Evolutionary conservation across 2,113 vertebrate species (phyloP), one percentile per base, ranked within the genome.

Genomic region (Petrocephalus zakoni): DNA sequence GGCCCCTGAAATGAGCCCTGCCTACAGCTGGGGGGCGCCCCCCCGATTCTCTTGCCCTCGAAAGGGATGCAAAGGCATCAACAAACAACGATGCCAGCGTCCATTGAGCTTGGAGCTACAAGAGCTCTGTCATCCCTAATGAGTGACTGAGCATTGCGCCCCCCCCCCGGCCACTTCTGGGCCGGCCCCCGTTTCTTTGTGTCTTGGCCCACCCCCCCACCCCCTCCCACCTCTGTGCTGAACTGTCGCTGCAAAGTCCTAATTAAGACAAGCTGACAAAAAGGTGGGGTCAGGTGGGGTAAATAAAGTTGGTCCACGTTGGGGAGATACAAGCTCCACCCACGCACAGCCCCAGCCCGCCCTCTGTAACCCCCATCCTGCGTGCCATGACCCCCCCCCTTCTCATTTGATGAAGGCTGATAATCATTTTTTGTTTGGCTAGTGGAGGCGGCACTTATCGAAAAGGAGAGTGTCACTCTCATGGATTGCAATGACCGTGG

Each of bases 371-470:
- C 96, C 96, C 95, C 91, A 96, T 97, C 97, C 97, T 97, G 96
- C 97, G 96, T 94, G 95, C 95, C 95, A 95, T 97, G 97, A 98
- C 97, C 97, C 96, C 96, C 97, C 98, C 95, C 96, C 95, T 95
- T 95, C 96, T 94, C 97, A 97, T 97, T 97, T 98, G 97, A 98
- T 97, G 97, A 98, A 97, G 97, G 97, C 97, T 98, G 97, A 98
- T 99, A 98, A 99, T 99, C 98, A 99, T 99, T 98, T 98, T 99
- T 97, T 97, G 97, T 96, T 95, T 96, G 96, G 96, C 96, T 96
- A 96, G 93, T 97, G 96, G 96, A 95, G 93, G 94, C 94, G 94
- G 94, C 95, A 95, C 90, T 90, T 91, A 93, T 91, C 97, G 96
- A 99, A 99, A 81, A 97, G 96, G 97, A 97, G 97, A 96, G 96